Evolutionary conservation across 37 sponge, comb jelly and placozoan genomes (phyloP).

Genomic region (Bolinopsis microptera): DNA sequence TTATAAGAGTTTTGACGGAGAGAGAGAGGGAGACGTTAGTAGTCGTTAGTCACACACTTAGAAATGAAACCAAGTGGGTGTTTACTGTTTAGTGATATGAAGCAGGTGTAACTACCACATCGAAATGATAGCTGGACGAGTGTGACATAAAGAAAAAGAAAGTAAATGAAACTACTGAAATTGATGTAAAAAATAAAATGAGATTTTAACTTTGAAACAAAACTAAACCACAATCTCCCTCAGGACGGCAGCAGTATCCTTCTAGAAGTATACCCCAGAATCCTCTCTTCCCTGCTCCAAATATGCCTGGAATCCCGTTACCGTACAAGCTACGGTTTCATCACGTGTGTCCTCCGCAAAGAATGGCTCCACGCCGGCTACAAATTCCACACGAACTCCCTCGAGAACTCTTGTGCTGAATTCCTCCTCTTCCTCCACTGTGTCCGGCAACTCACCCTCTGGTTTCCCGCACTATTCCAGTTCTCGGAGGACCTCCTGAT

Average conservation of each 20-base stretch:
- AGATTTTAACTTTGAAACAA: too few relatives aligned
- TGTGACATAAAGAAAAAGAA: too few relatives aligned
- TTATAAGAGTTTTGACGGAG: too few relatives aligned
- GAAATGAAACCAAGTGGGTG: too few relatives aligned
- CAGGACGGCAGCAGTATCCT: conserved; percentile 6
- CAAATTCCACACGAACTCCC: conserved; percentile 1
- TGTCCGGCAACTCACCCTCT: conserved; percentile 27
- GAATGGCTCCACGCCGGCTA: conserved; percentile 57
- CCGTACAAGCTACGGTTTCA: conserved; percentile 12
- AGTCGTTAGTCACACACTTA: too few relatives aligned
- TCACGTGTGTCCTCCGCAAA: not conserved
- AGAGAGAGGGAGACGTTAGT: too few relatives aligned
- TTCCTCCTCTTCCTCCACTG: conserved; percentile 32
- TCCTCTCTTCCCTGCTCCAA: conserved; percentile 34
- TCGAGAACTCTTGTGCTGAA: conserved; percentile 13
- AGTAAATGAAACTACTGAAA: too few relatives aligned
- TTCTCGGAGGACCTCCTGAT: not conserved
- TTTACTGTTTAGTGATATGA: too few relatives aligned
- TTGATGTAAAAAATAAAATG: too few relatives aligned
- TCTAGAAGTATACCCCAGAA: conserved; percentile 4
- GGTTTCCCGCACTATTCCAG: conserved; percentile 4
- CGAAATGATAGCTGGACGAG: too few relatives aligned
- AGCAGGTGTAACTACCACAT: too few relatives aligned
- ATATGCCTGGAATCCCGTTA: conserved; percentile 31
- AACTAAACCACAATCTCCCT: too few relatives aligned